Evolutionary conservation across 2,113 vertebrate genomes (phyloP).

Genomic region (Micronycteris hirsuta): DNA sequence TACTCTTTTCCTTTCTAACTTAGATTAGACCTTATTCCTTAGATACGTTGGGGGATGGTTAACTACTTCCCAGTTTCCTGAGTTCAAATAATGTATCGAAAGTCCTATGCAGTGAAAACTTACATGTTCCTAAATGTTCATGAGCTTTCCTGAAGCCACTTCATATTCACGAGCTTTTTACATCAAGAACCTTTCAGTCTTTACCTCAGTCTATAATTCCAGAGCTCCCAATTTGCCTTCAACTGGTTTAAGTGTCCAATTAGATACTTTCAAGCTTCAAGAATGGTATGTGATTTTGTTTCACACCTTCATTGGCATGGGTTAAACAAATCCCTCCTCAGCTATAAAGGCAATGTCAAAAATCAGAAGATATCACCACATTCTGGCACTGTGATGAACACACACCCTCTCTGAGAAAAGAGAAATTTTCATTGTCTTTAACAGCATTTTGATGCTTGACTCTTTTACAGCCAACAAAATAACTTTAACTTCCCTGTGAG

Average conservation of each 20-base stretch:
- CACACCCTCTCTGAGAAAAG: not conserved
- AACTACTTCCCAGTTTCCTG: not conserved
- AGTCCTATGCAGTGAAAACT: not conserved
- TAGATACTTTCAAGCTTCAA: slow-evolving; percentile 23
- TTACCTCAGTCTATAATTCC: not conserved
- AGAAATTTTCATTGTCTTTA: not conserved
- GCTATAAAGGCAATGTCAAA: slow-evolving; percentile 17
- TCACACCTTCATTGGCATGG: not conserved
- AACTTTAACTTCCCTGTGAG: not conserved
- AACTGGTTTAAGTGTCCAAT: not conserved
- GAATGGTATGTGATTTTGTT: not conserved
- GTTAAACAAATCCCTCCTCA: not conserved
- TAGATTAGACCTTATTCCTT: not conserved
- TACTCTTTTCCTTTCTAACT: slow-evolving; percentile 1
- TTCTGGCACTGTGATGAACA: not conserved
- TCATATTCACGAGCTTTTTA: not conserved
- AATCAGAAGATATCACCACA: not conserved
- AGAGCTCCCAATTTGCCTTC: not conserved
- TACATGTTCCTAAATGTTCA: not conserved
- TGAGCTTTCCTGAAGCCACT: not conserved
- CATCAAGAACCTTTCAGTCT: not conserved
- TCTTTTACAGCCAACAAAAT: not conserved
- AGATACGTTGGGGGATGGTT: not conserved
- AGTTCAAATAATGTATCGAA: not conserved
- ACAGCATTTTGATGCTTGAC: slow-evolving; percentile 29